Conservation (phyloP, 37 sponge, comb jelly and placozoan species). For the Halisarca cf. caerulea region DNA sequence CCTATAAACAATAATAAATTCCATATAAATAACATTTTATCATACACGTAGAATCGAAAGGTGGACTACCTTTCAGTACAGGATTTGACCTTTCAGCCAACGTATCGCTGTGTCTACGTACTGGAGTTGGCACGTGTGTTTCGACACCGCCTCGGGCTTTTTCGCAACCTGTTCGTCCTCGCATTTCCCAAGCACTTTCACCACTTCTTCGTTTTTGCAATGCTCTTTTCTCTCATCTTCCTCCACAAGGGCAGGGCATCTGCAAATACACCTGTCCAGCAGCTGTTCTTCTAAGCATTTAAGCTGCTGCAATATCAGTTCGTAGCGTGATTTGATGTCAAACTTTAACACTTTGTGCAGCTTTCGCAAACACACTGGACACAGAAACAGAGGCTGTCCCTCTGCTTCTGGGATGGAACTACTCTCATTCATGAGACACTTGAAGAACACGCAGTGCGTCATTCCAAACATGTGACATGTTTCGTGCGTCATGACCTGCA, state of each 20-base stretch:
- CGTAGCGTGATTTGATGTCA: slow-evolving; percentile 57
- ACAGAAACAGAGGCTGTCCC: slow-evolving; percentile 80
- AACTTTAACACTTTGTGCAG: slow-evolving; percentile 75
- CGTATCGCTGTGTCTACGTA: too few species aligned
- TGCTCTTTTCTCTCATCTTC: neutral
- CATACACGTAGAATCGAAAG: too few species aligned
- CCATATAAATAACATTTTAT: too few species aligned
- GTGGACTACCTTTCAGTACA: too few species aligned
- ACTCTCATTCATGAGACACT: slow-evolving; percentile 94
- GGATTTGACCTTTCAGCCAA: too few species aligned
- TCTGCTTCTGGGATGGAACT: slow-evolving; percentile 69
- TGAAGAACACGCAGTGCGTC: slow-evolving; percentile 83
- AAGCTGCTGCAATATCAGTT: slow-evolving; percentile 18
- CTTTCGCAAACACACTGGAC: slow-evolving; percentile 90
- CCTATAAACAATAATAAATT: too few species aligned
- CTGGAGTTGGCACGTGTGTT: too few species aligned
- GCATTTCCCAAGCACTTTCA: too few species aligned
- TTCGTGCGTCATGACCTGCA: slow-evolving; percentile 89
- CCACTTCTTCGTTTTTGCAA: too few species aligned
- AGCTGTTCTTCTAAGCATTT: neutral
- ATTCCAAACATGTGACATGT: slow-evolving; percentile 88
- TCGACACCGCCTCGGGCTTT: too few species aligned
- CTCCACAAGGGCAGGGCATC: neutral
- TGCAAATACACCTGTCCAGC: neutral
- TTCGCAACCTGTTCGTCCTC: too few species aligned